A percentile compares a stretch with the other conserved stretches of the same genome.
Conservation (phyloP, 2,888 invertebrate genomes). For the Eulithis prunata region DNA sequence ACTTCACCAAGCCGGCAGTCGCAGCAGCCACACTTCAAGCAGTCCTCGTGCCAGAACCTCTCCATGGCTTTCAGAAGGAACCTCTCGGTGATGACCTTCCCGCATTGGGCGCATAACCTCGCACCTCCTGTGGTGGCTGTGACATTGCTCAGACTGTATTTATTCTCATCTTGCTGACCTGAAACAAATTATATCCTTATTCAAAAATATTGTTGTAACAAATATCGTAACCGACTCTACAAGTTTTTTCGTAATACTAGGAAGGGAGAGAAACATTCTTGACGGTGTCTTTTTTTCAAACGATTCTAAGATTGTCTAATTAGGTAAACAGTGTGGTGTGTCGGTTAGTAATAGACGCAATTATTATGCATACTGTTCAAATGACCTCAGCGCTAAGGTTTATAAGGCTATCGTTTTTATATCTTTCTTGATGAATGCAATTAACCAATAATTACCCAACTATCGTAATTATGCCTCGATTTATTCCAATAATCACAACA, state of each 20-base stretch:
- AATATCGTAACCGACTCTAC: no score
- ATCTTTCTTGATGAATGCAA: constrained; percentile 1
- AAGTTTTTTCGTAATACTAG: no score
- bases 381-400: constrained; percentile 9
- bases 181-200: constrained; percentile 35
- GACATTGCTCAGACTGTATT: constrained; percentile 69
- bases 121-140: constrained; percentile 66
- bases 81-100: constrained; percentile 92
- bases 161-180: constrained; percentile 80
- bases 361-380: background rate
- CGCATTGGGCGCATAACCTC: constrained; percentile 93
- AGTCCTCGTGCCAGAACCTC: constrained; percentile 97
- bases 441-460: background rate
- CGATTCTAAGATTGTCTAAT: no score
- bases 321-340: no score
- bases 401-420: background rate
- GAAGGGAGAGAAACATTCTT: no score
- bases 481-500: constrained; percentile 22
- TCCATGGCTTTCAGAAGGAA: constrained; percentile 94
- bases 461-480: background rate
- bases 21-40: constrained; percentile 96
- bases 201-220: no score
- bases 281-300: no score
- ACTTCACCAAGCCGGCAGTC: constrained; percentile 97
- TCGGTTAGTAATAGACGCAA: no score